A percentile compares a stretch with the other conserved stretches of the same genome.
Evolutionary conservation across 2,113 vertebrate genomes (phyloP).

Genomic region (Tenrec ecaudatus): DNA sequence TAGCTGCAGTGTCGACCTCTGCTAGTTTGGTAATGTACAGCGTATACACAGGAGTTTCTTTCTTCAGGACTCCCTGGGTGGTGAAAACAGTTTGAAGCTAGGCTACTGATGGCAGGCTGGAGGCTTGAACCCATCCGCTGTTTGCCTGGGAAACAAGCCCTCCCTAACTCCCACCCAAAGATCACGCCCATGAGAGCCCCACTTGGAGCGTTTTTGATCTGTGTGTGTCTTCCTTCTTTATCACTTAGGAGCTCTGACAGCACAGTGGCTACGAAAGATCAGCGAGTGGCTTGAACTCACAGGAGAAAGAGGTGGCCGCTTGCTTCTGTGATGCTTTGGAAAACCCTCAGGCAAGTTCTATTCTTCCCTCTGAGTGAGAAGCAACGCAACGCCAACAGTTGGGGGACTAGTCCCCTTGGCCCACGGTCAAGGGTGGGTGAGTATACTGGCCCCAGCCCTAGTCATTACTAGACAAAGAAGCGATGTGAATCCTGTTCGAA

Average conservation of each 20-base stretch:
- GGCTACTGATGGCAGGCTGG: not conserved
- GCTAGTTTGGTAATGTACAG: not conserved
- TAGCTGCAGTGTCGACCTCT: not conserved
- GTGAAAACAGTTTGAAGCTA: not conserved
- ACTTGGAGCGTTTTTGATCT: not conserved
- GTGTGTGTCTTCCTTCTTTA: not conserved
- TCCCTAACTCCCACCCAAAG: not conserved
- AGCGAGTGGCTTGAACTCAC: not conserved
- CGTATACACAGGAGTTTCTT: not conserved
- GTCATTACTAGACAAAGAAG: not conserved
- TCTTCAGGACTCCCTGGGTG: not conserved
- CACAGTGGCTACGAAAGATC: not conserved
- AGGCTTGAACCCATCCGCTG: not conserved
- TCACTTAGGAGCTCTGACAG: not conserved
- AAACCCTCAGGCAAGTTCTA: not conserved
- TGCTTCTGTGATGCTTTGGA: not conserved
- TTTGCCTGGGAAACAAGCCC: not conserved
- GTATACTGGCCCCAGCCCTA: not conserved
- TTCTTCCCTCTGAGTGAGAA: not conserved
- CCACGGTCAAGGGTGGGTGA: not conserved
- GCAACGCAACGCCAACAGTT: not conserved
- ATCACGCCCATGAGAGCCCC: not conserved
- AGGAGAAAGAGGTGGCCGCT: not conserved
- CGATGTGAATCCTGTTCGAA: not conserved
- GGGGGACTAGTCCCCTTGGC: not conserved